Percentiles rank a stretch among this genome's conserved stretches.
These are phyloP conservation scores for Drosophila fulvimacula DNA, from an alignment of 2,888 invertebrate genomes.

Conservation along the genomic window DNA sequence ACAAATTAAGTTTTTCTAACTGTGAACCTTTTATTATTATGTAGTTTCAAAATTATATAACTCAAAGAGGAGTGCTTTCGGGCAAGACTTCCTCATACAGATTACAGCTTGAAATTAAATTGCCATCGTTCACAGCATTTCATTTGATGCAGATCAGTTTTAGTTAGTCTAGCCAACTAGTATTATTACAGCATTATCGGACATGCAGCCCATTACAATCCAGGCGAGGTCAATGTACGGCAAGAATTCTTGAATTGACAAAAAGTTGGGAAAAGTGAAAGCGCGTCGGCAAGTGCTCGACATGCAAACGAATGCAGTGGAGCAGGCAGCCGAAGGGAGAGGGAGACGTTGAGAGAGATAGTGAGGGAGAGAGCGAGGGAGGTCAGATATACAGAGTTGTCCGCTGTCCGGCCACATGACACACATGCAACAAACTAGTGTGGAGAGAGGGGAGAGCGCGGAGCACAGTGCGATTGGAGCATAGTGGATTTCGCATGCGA, in stretches of 20 bases:
- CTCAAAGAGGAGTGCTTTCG: too few species aligned
- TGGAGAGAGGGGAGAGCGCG: constrained; percentile 8
- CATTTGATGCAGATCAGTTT: not conserved
- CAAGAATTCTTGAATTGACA: constrained; percentile 24
- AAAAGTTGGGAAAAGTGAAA: constrained; percentile 66
- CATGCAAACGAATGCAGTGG: constrained; percentile 71
- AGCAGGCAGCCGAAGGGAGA: constrained; percentile 38
- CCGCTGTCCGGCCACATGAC: constrained; percentile 54
- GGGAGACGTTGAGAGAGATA: not conserved
- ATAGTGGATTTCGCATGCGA: constrained; percentile 67
- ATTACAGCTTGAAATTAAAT: too few species aligned
- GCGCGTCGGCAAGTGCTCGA: constrained; percentile 56
- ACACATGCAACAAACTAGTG: constrained; percentile 60
- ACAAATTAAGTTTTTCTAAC: too few species aligned
- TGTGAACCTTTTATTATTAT: too few species aligned
- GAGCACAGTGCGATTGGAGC: constrained; percentile 1
- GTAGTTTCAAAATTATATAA: too few species aligned
- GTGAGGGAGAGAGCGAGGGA: not conserved
- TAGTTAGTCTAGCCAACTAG: too few species aligned
- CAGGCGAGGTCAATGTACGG: constrained; percentile 40
- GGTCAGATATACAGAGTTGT: constrained; percentile 4
- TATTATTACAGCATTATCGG: not conserved
- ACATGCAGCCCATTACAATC: not conserved
- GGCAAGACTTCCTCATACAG: too few species aligned
- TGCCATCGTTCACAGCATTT: not conserved